These are phyloP conservation scores for Apeira syringaria DNA, from an alignment of 2,888 invertebrate species.

Conservation along the genomic window DNA sequence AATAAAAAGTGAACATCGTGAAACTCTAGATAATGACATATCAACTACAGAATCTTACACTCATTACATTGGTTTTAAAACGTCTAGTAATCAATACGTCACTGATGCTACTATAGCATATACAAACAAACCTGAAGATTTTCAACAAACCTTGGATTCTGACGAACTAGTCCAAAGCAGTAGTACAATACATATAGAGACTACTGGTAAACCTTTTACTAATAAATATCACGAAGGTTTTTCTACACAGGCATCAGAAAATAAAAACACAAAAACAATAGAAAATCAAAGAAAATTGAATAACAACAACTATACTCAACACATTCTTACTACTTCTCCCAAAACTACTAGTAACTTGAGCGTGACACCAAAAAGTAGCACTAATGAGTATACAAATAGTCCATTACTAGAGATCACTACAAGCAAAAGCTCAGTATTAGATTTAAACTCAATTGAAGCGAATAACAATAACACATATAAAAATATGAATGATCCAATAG, in stretches of 20 bases:
- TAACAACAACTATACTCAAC: slow-evolving; percentile 57
- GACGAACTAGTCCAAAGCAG: slow-evolving; percentile 62
- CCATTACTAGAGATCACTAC: no score
- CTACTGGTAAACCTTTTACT: slow-evolving; percentile 55
- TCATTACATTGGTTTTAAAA: background rate
- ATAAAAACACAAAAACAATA: slow-evolving; percentile 69
- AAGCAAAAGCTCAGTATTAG: no score
- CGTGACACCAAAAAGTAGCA: slow-evolving; percentile 9
- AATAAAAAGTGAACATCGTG: slow-evolving; percentile 3
- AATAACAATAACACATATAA: no score
- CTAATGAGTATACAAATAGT: slow-evolving; percentile 5
- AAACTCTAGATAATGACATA: background rate
- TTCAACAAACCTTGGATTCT: slow-evolving; percentile 29
- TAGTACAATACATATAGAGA: slow-evolving; percentile 64
- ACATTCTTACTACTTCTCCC: slow-evolving; percentile 34
- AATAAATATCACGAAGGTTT: slow-evolving; percentile 47
- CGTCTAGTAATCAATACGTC: slow-evolving; percentile 3
- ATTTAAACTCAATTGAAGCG: no score
- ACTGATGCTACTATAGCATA: slow-evolving; percentile 11
- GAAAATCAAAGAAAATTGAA: slow-evolving; percentile 71
- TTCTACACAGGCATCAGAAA: slow-evolving; percentile 51
- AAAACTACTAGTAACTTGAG: slow-evolving; percentile 24
- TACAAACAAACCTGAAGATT: slow-evolving; percentile 21
- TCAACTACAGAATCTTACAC: slow-evolving; percentile 3
- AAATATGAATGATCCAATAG: no score